These are phyloP conservation scores for Pangasius macronema DNA, from an alignment of 2,797 vertebrate species.

Conservation along the genomic window DNA sequence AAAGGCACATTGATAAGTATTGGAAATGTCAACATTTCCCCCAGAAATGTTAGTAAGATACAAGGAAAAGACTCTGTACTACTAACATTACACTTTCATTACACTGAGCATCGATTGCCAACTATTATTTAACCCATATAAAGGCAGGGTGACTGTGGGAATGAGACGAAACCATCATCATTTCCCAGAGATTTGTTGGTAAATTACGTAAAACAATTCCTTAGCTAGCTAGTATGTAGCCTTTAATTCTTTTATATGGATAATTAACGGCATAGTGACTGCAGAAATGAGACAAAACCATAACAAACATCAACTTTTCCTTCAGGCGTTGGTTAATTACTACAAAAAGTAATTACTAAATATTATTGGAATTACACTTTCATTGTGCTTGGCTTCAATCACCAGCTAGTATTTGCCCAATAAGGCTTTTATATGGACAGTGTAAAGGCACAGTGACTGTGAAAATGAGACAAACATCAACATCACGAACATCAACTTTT, in stretches of 20 bases:
- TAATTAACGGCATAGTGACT: background rate
- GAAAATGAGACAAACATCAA: background rate
- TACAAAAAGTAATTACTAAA: background rate
- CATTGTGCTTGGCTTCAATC: background rate
- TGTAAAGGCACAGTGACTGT: background rate
- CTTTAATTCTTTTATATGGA: background rate
- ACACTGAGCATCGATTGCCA: background rate
- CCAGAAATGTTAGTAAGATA: background rate
- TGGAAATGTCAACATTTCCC: background rate
- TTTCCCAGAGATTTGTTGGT: background rate
- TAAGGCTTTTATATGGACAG: background rate
- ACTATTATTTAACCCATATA: background rate
- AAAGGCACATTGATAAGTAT: background rate
- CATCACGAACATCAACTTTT: background rate
- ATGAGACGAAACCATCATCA: background rate
- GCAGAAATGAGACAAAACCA: background rate
- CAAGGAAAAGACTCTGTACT: background rate
- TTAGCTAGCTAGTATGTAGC: background rate
- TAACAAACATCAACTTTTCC: background rate
- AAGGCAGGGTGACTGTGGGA: background rate
- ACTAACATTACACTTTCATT: background rate
- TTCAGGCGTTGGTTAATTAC: background rate
- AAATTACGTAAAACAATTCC: background rate
- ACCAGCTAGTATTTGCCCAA: background rate
- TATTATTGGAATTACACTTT: background rate